Conservation (phyloP, 2,113 vertebrate species). For the Cnemophilus loriae region DNA sequence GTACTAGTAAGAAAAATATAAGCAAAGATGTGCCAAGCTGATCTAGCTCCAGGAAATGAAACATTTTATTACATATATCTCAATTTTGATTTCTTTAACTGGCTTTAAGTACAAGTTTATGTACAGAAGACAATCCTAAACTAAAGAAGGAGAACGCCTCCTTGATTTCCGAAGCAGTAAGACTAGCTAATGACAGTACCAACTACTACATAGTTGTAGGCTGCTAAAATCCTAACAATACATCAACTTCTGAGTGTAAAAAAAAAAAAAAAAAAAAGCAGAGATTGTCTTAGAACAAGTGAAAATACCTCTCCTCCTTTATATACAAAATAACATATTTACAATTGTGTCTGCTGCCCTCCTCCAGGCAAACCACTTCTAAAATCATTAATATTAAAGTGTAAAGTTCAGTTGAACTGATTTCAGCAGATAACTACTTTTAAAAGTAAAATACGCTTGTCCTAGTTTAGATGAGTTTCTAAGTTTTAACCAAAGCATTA, state of each 20-base stretch:
- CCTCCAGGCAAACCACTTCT: neutral
- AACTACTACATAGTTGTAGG: neutral
- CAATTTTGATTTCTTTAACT: neutral
- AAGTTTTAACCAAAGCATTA: neutral
- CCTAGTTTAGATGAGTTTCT: neutral
- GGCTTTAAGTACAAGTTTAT: neutral
- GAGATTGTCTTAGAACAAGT: neutral
- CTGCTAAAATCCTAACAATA: neutral
- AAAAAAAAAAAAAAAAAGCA: neutral
- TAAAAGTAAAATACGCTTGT: neutral
- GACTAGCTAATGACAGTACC: neutral
- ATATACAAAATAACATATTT: neutral
- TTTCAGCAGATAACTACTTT: neutral
- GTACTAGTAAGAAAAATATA: neutral
- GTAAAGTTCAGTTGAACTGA: neutral
- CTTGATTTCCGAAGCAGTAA: neutral
- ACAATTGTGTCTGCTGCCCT: neutral
- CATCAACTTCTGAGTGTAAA: neutral
- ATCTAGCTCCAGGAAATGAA: neutral
- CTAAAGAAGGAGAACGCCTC: neutral
- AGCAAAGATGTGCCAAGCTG: neutral
- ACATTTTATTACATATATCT: neutral
- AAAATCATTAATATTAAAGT: neutral
- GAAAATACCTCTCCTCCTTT: neutral
- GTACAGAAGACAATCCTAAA: neutral